A percentile compares a stretch with the other conserved stretches of the same genome.
Evolutionary conservation across 2,113 vertebrate species (phyloP).

Genomic region (Bos javanicus): DNA sequence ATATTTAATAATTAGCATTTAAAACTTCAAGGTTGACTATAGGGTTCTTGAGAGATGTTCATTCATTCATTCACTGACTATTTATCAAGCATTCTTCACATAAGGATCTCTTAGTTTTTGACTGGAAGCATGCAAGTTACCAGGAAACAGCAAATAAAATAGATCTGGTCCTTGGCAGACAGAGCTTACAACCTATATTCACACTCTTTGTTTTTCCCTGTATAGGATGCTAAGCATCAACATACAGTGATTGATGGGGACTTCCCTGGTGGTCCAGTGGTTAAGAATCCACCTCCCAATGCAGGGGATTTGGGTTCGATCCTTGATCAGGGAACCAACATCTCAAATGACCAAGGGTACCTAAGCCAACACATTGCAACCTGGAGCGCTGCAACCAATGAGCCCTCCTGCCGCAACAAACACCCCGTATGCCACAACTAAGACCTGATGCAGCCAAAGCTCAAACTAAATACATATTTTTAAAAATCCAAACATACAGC

Average conservation of each 20-base stretch:
- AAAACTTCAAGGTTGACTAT: background rate
- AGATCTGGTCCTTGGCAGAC: background rate
- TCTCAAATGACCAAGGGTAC: background rate
- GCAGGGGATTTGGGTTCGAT: accelerated
- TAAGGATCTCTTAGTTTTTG: background rate
- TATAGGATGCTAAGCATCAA: background rate
- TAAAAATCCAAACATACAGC: background rate
- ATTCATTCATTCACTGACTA: background rate
- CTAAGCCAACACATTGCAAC: background rate
- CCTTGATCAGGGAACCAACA: background rate
- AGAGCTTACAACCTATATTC: background rate
- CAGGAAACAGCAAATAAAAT: background rate
- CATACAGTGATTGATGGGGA: background rate
- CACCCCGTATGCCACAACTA: background rate
- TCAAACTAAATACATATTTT: background rate
- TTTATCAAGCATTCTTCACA: background rate
- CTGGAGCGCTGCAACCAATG: background rate
- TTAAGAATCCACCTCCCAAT: background rate
- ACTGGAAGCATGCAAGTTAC: background rate
- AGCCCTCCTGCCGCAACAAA: background rate
- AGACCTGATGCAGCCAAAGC: background rate
- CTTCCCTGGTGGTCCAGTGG: background rate
- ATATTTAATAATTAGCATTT: background rate
- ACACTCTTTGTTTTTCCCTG: background rate
- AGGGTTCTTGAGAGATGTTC: background rate